A percentile compares a stretch with the other conserved stretches of the same genome.
Evolutionary conservation across 2,797 vertebrate genomes (phyloP).

Genomic region (Melopsittacus undulatus): DNA sequence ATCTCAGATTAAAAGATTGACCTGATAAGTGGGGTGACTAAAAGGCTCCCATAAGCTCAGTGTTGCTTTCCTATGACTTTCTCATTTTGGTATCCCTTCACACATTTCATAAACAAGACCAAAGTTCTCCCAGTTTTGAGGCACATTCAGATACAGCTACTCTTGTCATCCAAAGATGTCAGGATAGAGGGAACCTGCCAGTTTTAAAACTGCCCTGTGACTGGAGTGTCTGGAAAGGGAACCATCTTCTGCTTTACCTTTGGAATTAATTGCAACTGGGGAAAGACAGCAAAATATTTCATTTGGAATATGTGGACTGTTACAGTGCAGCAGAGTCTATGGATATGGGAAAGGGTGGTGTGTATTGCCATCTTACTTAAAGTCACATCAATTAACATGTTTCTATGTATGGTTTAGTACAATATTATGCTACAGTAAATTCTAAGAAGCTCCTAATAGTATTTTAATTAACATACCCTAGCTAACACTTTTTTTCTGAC

Average conservation of each 20-base stretch:
- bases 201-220: neutral
- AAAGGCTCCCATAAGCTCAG: neutral
- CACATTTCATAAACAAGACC: neutral
- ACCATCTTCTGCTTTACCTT: neutral
- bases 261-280: neutral
- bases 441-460: neutral
- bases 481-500: neutral
- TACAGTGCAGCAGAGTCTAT: neutral
- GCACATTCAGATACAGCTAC: neutral
- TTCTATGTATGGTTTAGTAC: neutral
- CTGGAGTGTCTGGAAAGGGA: neutral
- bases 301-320: neutral
- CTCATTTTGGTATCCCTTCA: neutral
- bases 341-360: neutral
- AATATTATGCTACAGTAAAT: neutral
- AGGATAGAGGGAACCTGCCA: neutral
- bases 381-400: neutral
- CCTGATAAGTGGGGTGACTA: neutral
- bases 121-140: neutral
- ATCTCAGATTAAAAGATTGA: neutral
- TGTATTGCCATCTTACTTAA: neutral
- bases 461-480: neutral
- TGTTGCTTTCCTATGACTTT: neutral
- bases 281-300: neutral
- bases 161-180: neutral